Evolutionary conservation across 37 sponge, comb jelly and placozoan genomes (phyloP), one percentile per base, ranked within the genome.

Genomic region (Aplysina aerophoba): DNA sequence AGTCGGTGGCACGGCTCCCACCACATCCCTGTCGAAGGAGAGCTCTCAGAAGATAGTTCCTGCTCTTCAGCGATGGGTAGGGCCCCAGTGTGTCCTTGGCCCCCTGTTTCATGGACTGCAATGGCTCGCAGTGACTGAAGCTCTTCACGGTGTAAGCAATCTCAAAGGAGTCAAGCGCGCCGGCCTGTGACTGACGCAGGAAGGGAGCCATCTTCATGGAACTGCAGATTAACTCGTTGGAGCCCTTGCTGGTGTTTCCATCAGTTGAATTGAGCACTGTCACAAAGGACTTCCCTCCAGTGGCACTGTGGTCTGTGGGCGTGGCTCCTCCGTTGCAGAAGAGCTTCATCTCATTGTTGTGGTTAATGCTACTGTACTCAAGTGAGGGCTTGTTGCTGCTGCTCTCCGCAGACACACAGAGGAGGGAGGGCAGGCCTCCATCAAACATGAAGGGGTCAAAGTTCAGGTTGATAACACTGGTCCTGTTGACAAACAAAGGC

Each of bases 351-450:
- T 75, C 78, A 41, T 75, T 75, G 78, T 75, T 75, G 54, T 75
- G 78, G 78, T 75, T 75, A 15, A 40, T 39, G 38, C 78, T 75
- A 54, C 78, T 75, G 24, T 75, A 75, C 78, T 75, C 78, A n/a
- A 53, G 78, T 22, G 78, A 40, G 20, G 78, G 78, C 24, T 75
- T 75, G 50, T 8, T 44, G 54, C 41, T 30, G n/a, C 53, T 21
- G 22, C 78, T 50, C 24, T 75, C 78, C 4, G 54, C 44, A 19
- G 78, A 3, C 25, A 75, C 13, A 41, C 78, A 75, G 41, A 44
- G 78, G 14, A 75, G 53, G 54, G 54, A 75, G 20, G 78, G 78
- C 11, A 75, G 54, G 15, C 78, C 78, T 3, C 78, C 78, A 24
- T 75, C 78, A 24, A 53, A 75, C 78, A 75, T 75, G 54, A 41